A percentile compares a stretch with the other conserved stretches of the same genome.
Conservation (phyloP, 2,797 vertebrate genomes). For the Mormyrus proboscirostris region DNA sequence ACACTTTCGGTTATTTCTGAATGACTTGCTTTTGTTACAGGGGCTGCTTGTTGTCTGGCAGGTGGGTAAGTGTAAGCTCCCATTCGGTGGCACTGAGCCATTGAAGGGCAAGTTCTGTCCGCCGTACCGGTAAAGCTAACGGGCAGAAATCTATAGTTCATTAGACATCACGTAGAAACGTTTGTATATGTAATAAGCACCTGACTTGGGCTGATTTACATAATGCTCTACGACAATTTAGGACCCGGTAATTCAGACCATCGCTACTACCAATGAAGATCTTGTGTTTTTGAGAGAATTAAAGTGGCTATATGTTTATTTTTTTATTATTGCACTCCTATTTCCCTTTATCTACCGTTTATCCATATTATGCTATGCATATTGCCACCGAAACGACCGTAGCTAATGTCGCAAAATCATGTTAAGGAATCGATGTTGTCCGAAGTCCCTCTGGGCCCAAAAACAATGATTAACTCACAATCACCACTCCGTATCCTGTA, state of each 20-base stretch:
- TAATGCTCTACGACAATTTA: neutral
- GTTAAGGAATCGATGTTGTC: constrained; percentile 4
- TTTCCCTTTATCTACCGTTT: neutral
- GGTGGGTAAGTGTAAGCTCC: neutral
- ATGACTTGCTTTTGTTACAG: neutral
- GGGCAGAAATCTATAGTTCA: neutral
- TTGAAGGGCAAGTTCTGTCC: neutral
- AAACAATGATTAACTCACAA: constrained; percentile 8
- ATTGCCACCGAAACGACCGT: neutral
- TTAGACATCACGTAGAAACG: neutral
- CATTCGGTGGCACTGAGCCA: neutral
- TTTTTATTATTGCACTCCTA: neutral
- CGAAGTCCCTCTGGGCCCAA: neutral
- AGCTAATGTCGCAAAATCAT: neutral
- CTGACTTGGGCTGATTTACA: neutral
- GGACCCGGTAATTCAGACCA: neutral
- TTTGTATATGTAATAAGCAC: neutral
- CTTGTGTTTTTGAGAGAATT: neutral
- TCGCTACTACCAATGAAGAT: neutral
- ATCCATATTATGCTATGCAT: neutral
- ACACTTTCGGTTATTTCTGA: neutral
- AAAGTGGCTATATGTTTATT: neutral
- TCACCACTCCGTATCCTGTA: neutral
- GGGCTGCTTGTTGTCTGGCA: neutral
- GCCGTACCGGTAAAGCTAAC: neutral